These are phyloP conservation scores for Chlorodrepanis virens DNA, from an alignment of 2,113 vertebrate genomes.

Conservation along the genomic window DNA sequence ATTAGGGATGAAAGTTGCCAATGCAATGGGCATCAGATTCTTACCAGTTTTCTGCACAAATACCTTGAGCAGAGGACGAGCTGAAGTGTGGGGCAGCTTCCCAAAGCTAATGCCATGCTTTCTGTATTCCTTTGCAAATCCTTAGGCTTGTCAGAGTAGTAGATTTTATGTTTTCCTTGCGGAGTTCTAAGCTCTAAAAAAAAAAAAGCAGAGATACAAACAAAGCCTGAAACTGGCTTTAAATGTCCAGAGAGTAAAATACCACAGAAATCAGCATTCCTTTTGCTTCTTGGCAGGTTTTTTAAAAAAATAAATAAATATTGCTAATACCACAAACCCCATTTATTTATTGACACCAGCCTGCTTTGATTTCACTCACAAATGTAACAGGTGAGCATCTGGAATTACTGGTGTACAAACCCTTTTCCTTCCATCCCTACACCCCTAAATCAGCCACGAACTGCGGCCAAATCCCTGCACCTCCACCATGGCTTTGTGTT, in stretches of 20 bases:
- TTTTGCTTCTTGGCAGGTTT: not conserved
- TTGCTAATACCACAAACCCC: not conserved
- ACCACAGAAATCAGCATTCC: not conserved
- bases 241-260: not conserved
- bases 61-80: not conserved
- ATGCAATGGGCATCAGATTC: not conserved
- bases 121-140: not conserved
- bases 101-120: not conserved
- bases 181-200: not conserved
- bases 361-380: not conserved
- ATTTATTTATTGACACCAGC: not conserved
- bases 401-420: not conserved
- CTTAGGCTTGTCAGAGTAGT: not conserved
- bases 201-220: not conserved
- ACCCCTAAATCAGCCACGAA: not conserved
- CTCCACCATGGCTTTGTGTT: fast-evolving
- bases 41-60: not conserved
- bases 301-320: not conserved
- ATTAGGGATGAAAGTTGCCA: not conserved
- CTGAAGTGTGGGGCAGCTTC: not conserved
- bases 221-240: not conserved
- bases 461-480: not conserved
- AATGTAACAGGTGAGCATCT: not conserved
- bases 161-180: not conserved
- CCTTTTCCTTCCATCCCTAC: not conserved